A percentile compares a stretch with the other conserved stretches of the same genome.
Conservation (phyloP, 2,888 invertebrate species). For the Hartigia nigra region DNA sequence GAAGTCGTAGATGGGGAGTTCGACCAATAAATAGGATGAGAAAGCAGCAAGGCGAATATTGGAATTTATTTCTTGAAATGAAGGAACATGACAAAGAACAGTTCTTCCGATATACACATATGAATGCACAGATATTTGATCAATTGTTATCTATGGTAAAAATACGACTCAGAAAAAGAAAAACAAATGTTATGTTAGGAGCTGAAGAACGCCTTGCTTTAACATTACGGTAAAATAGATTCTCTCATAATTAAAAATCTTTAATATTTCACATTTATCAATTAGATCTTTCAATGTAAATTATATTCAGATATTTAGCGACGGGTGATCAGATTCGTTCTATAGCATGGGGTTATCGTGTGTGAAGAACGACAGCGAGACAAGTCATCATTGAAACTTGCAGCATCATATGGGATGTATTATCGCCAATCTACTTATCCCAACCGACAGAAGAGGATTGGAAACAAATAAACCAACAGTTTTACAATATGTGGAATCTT, state of each 20-base stretch:
- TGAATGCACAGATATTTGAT: too few relatives aligned
- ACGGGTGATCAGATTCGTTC: constrained; percentile 15
- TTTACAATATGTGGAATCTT: constrained; percentile 15
- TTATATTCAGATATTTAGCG: constrained; percentile 14
- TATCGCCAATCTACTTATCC: constrained; percentile 15
- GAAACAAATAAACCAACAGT: constrained; percentile 10
- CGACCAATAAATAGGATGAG: too few relatives aligned
- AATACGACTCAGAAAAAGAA: too few relatives aligned
- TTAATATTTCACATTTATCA: constrained; percentile 2
- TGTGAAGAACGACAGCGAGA: constrained; percentile 17
- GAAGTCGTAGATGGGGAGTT: too few relatives aligned
- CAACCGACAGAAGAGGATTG: constrained; percentile 11
- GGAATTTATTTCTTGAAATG: too few relatives aligned
- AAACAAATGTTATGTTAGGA: too few relatives aligned
- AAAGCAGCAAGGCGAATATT: too few relatives aligned
- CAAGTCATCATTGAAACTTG: constrained; percentile 14
- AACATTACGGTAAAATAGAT: too few relatives aligned
- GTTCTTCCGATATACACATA: too few relatives aligned
- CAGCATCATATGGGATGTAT: constrained; percentile 12
- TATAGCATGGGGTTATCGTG: constrained; percentile 17
- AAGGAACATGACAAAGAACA: too few relatives aligned
- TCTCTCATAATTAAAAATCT: neutral
- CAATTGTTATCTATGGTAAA: too few relatives aligned
- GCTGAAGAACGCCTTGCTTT: too few relatives aligned
- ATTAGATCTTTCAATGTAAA: constrained; percentile 1